phyloP scores from a whole-genome alignment of 2,888 invertebrate species.

The Griposia aprilina region DNA sequence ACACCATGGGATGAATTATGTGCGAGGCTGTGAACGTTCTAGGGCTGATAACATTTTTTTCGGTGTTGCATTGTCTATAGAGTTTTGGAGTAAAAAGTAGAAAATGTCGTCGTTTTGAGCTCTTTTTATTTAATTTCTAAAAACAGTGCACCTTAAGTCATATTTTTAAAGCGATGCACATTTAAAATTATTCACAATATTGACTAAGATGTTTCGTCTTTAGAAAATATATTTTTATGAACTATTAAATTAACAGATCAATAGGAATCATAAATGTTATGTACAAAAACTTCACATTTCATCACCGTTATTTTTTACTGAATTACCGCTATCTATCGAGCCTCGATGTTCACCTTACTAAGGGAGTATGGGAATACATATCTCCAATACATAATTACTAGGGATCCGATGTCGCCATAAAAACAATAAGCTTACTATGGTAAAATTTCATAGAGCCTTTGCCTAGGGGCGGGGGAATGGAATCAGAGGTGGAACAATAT shows the following conservation, averaged over 20 bases:
- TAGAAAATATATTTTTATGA: not conserved
- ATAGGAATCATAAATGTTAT: not conserved
- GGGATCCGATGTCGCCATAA: conserved; percentile 62
- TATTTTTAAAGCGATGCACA: not conserved
- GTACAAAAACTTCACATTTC: not conserved
- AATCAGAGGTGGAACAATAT: conserved; percentile 47
- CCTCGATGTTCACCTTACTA: conserved; percentile 33
- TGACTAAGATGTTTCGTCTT: not conserved
- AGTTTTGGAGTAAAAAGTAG: not conserved
- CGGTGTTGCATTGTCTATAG: not conserved
- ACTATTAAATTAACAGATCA: not conserved
- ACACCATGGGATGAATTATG: conserved; percentile 53
- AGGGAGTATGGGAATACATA: conserved; percentile 66
- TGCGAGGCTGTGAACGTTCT: conserved; percentile 9
- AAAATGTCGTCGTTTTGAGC: not conserved
- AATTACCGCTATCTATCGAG: conserved; percentile 1
- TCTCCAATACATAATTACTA: conserved; percentile 65
- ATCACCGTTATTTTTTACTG: not conserved
- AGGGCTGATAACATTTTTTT: conserved; percentile 29
- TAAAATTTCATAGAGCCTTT: conserved; percentile 44
- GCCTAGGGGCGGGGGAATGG: conserved; percentile 10
- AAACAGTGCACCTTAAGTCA: no score
- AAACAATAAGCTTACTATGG: conserved; percentile 55
- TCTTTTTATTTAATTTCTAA: not conserved
- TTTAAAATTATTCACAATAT: not conserved